These are phyloP conservation scores for Potamarius usumacintae DNA, from an alignment of 2,113 vertebrate genomes.

Conservation along the genomic window DNA sequence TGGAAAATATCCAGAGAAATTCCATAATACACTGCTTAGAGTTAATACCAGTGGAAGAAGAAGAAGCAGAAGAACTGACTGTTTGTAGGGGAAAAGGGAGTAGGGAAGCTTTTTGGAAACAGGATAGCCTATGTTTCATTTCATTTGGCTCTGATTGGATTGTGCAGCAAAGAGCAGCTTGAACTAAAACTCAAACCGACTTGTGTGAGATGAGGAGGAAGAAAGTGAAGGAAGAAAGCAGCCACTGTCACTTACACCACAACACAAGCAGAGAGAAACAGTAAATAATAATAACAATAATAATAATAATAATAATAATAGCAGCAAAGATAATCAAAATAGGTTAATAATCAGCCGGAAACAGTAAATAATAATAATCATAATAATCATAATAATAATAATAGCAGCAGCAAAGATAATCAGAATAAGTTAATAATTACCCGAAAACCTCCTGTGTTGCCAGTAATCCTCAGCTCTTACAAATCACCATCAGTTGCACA, in stretches of 20 bases:
- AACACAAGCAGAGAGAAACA: neutral
- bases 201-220: conserved; percentile 16
- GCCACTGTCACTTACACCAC: neutral
- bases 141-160: conserved; percentile 25
- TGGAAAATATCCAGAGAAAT: neutral
- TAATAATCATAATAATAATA: neutral
- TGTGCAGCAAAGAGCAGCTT: neutral
- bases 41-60: neutral
- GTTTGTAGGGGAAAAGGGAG: neutral
- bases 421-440: conserved; percentile 15
- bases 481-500: neutral
- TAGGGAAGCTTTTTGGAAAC: neutral
- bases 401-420: neutral
- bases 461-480: conserved; percentile 43
- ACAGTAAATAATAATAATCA: neutral
- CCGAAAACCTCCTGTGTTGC: conserved; percentile 4
- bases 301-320: conserved; percentile 25
- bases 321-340: neutral
- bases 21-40: neutral
- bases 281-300: neutral
- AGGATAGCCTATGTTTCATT: conserved; percentile 11
- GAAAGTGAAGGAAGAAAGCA: neutral
- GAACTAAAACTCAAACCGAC: conserved; percentile 26
- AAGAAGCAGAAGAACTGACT: neutral
- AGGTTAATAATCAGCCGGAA: neutral